These are phyloP conservation scores for Miltochrista miniata DNA, from an alignment of 2,888 invertebrate species.

Conservation along the genomic window DNA sequence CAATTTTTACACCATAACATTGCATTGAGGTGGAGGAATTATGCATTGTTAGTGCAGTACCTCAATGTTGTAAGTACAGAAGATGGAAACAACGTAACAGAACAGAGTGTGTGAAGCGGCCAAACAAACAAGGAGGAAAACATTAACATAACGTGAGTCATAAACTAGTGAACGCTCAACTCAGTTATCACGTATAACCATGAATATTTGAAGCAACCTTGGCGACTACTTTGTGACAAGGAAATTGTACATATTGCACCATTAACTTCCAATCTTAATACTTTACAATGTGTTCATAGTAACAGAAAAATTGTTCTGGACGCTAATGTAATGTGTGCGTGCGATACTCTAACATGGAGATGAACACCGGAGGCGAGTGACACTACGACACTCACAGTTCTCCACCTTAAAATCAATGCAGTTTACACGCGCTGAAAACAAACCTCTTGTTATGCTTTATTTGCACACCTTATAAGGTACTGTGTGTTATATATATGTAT, in stretches of 20 bases:
- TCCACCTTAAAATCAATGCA: conserved; percentile 85
- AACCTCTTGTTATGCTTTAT: conserved; percentile 75
- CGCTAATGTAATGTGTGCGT: conserved; percentile 57
- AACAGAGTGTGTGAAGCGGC: conserved; percentile 8
- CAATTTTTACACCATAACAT: conserved; percentile 60
- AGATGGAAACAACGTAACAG: conserved; percentile 12
- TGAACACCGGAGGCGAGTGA: conserved; percentile 74
- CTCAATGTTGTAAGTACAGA: conserved; percentile 8
- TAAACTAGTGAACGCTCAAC: not conserved
- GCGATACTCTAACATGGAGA: conserved; percentile 77
- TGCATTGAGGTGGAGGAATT: conserved; percentile 53
- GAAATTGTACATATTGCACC: not conserved
- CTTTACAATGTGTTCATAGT: conserved; percentile 11
- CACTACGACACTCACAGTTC: conserved; percentile 84
- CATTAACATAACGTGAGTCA: not conserved
- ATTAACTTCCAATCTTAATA: not conserved
- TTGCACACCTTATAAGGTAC: conserved; percentile 57
- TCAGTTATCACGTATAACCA: not conserved
- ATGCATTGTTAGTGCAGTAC: conserved; percentile 41
- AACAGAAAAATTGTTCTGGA: conserved; percentile 57
- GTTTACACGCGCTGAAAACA: conserved; percentile 85
- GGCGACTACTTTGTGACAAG: no score
- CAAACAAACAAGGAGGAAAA: conserved; percentile 9
- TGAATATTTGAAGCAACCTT: not conserved
- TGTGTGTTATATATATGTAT: conserved; percentile 14